Evolutionary conservation across 2,797 vertebrate species (phyloP).

Genomic region (Rhinogobio ventralis): DNA sequence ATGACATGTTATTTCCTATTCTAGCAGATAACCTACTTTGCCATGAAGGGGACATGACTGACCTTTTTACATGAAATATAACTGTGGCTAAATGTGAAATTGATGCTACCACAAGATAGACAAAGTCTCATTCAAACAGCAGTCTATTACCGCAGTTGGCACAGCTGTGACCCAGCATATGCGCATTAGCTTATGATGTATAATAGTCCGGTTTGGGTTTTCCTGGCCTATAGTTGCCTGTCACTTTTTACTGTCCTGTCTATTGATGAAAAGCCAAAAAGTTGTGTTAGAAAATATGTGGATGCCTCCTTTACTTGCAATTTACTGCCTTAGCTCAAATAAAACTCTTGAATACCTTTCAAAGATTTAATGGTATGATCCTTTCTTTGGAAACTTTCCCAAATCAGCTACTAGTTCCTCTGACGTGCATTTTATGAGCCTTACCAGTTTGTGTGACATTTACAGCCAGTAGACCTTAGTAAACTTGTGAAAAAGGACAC

Average conservation of each 20-base stretch:
- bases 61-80: neutral
- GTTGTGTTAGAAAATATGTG: neutral
- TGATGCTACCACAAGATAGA: neutral
- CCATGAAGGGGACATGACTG: neutral
- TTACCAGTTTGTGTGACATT: neutral
- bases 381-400: neutral
- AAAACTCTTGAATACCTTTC: neutral
- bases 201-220: neutral
- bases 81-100: slow-evolving; percentile 3
- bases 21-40: neutral
- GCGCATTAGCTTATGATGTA: neutral
- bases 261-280: neutral
- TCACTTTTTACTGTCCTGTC: neutral
- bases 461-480: neutral
- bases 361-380: neutral
- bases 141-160: neutral
- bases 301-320: neutral
- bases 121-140: neutral
- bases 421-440: neutral
- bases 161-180: neutral
- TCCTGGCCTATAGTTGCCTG: neutral
- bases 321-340: neutral
- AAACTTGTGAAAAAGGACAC: neutral
- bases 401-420: neutral
- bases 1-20: neutral